phyloP scores from a whole-genome alignment of 2,113 vertebrate genomes.

The Theropithecus gelada region DNA sequence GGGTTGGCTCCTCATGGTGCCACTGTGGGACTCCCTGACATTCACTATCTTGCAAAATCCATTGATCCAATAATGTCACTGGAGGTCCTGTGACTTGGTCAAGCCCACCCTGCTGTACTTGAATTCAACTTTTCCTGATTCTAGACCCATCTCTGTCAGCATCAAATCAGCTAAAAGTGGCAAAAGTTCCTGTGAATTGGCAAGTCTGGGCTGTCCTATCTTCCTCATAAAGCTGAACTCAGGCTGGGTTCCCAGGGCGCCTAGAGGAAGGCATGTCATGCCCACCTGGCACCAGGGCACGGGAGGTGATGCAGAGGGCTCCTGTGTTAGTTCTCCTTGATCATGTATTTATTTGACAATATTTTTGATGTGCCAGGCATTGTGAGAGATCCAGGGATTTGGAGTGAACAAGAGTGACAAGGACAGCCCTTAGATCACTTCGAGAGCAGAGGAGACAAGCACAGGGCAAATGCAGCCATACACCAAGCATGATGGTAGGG shows the following conservation, averaged over 20 bases:
- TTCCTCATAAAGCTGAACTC: not conserved
- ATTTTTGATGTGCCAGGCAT: not conserved
- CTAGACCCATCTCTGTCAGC: not conserved
- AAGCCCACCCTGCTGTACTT: not conserved
- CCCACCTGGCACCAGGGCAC: not conserved
- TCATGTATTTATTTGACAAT: not conserved
- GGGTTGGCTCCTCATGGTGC: not conserved
- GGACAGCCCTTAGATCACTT: not conserved
- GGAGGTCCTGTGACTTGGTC: not conserved
- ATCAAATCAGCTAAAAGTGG: not conserved
- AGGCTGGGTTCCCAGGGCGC: not conserved
- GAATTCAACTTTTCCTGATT: not conserved
- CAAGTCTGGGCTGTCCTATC: not conserved
- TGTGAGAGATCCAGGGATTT: not conserved
- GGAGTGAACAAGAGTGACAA: not conserved
- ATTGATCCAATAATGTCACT: rapidly evolving
- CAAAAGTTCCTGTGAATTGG: not conserved
- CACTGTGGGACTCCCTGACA: not conserved
- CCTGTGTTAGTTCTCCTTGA: too few species aligned
- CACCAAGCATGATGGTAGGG: not conserved
- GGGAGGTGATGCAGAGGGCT: not conserved
- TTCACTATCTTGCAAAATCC: not conserved
- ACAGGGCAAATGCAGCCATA: not conserved
- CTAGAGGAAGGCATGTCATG: too few species aligned
- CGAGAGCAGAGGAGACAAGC: not conserved